phyloP scores from a whole-genome alignment of 2,888 invertebrate genomes.

The Hyalella azteca region DNA sequence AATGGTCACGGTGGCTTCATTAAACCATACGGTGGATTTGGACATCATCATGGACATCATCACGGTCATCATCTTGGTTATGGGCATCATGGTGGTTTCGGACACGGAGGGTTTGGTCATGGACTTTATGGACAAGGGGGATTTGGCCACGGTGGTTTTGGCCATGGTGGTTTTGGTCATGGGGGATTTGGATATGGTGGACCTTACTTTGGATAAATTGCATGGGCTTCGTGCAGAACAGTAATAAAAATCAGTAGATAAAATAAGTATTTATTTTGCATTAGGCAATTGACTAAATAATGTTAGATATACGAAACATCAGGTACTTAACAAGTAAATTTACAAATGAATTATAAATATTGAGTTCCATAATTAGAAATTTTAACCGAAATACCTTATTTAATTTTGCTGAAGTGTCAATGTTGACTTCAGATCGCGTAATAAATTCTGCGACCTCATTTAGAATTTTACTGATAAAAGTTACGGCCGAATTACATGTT shows the following conservation, averaged over 20 bases:
- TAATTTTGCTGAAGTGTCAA: no score
- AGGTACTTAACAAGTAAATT: no score
- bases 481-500: no score
- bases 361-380: no score
- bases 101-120: background rate
- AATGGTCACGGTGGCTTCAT: background rate
- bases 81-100: background rate
- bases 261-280: background rate
- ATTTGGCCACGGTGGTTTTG: background rate
- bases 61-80: background rate
- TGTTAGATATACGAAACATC: no score
- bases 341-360: no score
- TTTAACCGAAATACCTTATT: no score
- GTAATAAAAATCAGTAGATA: background rate
- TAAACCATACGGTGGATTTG: background rate
- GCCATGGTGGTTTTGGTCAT: background rate
- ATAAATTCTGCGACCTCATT: no score
- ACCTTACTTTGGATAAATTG: background rate
- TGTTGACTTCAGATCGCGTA: no score
- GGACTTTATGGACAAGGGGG: background rate
- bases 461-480: no score
- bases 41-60: background rate
- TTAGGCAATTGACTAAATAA: background rate
- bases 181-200: constrained; percentile 2
- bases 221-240: background rate